These are phyloP conservation scores for Philhelius pedissequus DNA, from an alignment of 2,888 invertebrate genomes.

Conservation along the genomic window DNA sequence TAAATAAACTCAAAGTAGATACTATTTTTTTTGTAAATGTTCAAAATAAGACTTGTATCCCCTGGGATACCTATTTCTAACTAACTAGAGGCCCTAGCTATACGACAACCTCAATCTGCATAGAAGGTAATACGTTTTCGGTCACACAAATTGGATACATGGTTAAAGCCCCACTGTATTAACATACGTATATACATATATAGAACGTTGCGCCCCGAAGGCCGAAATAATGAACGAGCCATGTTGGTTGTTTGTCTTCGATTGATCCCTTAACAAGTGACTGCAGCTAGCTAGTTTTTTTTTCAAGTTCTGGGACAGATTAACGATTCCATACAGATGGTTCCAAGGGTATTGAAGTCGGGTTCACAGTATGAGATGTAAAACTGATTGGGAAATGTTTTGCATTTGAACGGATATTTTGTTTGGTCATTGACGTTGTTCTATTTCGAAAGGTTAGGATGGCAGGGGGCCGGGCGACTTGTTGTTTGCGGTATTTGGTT, in stretches of 20 bases:
- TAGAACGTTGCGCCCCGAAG: constrained; percentile 20
- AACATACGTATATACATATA: too few relatives aligned
- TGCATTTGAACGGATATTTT: constrained; percentile 43
- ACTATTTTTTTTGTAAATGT: not conserved
- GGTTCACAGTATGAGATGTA: not conserved
- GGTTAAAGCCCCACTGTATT: not conserved
- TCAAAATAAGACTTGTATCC: not conserved
- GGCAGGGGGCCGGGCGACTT: not conserved
- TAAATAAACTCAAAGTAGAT: not conserved
- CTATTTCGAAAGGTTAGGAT: too few relatives aligned
- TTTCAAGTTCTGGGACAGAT: constrained; percentile 47
- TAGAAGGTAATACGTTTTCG: constrained; percentile 52
- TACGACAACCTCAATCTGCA: constrained; percentile 38
- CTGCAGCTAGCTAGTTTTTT: too few relatives aligned
- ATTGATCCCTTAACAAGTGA: constrained; percentile 49
- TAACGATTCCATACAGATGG: constrained; percentile 9
- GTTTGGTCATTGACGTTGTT: constrained; percentile 57
- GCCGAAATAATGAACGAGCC: constrained; percentile 59
- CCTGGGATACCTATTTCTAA: not conserved
- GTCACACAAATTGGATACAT: constrained; percentile 58
- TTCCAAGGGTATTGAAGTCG: too few relatives aligned
- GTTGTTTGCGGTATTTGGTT: constrained; percentile 20
- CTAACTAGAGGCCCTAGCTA: not conserved
- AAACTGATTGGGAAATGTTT: constrained; percentile 57
- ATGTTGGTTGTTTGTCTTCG: constrained; percentile 60